A percentile compares a stretch with the other conserved stretches of the same genome.
Evolutionary conservation across 2,888 invertebrate genomes (phyloP).

Genomic region (Philonicus albiceps): DNA sequence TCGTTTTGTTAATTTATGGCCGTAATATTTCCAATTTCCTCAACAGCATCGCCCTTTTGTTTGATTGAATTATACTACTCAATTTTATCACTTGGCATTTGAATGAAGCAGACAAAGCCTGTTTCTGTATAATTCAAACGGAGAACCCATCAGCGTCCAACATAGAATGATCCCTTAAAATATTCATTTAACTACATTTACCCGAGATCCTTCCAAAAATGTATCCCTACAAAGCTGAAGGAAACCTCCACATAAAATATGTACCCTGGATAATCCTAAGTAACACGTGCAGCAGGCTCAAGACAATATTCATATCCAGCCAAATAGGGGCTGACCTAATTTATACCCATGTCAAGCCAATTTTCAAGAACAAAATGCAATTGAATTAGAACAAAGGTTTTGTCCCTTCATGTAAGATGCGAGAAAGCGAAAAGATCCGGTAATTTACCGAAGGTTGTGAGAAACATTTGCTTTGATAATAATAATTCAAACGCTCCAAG

Average conservation of each 20-base stretch:
- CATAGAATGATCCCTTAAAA: background rate
- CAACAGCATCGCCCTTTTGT: background rate
- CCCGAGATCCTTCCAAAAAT: background rate
- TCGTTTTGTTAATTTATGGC: background rate
- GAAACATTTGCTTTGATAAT: background rate
- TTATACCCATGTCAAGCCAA: background rate
- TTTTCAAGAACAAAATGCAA: background rate
- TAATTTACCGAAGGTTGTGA: background rate
- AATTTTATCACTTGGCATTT: background rate
- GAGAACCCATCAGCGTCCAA: background rate
- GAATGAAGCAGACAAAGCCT: background rate
- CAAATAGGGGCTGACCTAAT: background rate
- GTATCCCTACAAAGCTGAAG: background rate
- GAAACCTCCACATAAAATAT: background rate
- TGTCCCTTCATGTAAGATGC: background rate
- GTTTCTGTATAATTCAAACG: background rate
- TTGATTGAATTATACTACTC: background rate
- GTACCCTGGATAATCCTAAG: background rate
- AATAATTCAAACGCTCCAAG: background rate
- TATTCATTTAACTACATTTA: background rate
- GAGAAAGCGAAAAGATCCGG: background rate
- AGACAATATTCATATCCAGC: background rate
- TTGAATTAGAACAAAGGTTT: background rate
- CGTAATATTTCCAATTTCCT: background rate
- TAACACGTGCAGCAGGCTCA: background rate